Evolutionary conservation across 2,797 vertebrate genomes (phyloP), one percentile per base, ranked within the genome.

Genomic region (Urophycis tenuis): DNA sequence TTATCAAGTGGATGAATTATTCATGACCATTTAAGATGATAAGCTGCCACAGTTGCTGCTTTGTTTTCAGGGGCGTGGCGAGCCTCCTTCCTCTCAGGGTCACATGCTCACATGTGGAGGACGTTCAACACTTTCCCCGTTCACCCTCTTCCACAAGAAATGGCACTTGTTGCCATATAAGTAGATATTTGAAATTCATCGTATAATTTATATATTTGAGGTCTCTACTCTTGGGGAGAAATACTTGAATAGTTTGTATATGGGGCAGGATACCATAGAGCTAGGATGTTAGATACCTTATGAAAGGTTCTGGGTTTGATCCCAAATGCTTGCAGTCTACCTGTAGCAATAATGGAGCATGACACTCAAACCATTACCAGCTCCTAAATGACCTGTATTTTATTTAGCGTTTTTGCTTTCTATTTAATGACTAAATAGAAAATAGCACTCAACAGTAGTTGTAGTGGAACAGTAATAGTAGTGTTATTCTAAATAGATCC

Each of bases 1-100:
- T 35, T n/a, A 79, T 83, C 31, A 19, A 39, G 34, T 73, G 30
- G 71, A 85, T 87, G 31, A 87, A 86, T 86, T 76, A 87, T 86
- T 80, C 15, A 84, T 72, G 11, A 70, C 73, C 15, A 73, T 82
- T 85, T 75, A 34, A 75, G 34, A 81, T 79, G 72, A 79, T 78
- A 79, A 89, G 83, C 81, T 77, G 74, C 45, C 25, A 71, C 1
- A 2, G 1, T 82, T 76, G 81, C 74, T 69, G 76, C 64, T 81
- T 85, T 81, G 71, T 80, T 70, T 34, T 70, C 0, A 29, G 10
- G 60, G 53, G 9, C 9, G 60, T n/a, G 25, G 60, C 1, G 12
- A 29, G 53, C 9, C 8, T 3, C 60, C 60, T 67, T 22, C 25
- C 60, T 29, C 25, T 67, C 60, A 67, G 25, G 60, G 14, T 67